Evolutionary conservation across 2,113 vertebrate species (phyloP), one percentile per base, ranked within the genome.

Genomic region (Gallinago jamesoni): DNA sequence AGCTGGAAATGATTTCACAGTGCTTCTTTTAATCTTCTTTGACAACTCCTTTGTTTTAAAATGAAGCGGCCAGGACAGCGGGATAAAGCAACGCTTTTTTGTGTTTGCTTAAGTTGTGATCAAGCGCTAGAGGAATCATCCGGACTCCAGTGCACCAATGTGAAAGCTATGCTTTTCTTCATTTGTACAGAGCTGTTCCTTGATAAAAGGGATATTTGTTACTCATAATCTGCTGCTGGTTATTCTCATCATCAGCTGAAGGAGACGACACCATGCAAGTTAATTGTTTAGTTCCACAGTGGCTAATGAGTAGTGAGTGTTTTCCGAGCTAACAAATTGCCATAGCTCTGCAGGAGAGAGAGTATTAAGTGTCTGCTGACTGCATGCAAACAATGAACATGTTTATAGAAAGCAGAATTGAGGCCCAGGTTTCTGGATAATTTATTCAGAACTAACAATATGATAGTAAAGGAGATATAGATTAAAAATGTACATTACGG

Each of bases 271-370:
- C 75, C 59, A 50, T 50, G 66, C 2, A 22, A 89, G 35, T 66
- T 87, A 94, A 95, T 90, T 90, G 77, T 79, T 96, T 73, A 37
- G 82, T 90, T 96, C 84, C 28, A 30, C 78, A 53, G 84, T 0
- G 0, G 66, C 77, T 96, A 89, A 94, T 96, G 91, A 96, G 67
- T 9, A 41, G 62, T 63, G 79, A 78, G 27, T 55, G 23, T 56
- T 84, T 93, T 87, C 69, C 74, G 87, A 91, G 75, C 33, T 52
- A 89, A 81, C 45, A 69, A 88, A 88, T 93, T 90, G 57, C 85
- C 31, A 14, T 23, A 76, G 66, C 78, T 93, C 91, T 41, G 21
- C 77, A 60, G 87, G 91, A 79, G 70, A 78, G 27, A 50, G 17
- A 43, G 39, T 53, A 87, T 62, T 89, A 89, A 93, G 62, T 68